Conservation (phyloP, 2,888 invertebrate species). For the Tetramorium bicarinatum region DNA sequence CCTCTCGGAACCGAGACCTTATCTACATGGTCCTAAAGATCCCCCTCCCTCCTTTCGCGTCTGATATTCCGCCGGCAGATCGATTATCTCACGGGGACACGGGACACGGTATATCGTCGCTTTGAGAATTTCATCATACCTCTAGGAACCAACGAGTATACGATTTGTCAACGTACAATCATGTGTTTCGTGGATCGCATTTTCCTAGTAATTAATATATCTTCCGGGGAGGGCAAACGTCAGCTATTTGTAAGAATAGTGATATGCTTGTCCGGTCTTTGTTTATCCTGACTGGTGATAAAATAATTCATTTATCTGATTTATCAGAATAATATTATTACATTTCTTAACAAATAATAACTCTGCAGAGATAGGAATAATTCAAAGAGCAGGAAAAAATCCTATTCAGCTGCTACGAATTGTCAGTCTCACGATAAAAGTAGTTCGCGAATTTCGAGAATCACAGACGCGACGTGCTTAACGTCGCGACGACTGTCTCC, state of each 20-base stretch:
- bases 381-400: background rate
- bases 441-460: background rate
- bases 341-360: conserved; percentile 14
- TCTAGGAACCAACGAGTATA: conserved; percentile 32
- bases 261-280: background rate
- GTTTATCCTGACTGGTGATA: conserved; percentile 16
- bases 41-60: conserved; percentile 39
- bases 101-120: conserved; percentile 18
- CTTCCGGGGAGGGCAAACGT: conserved; percentile 14
- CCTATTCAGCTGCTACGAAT: background rate
- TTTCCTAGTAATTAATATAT: conserved; percentile 42
- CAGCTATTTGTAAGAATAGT: conserved; percentile 34
- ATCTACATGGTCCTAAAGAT: conserved; percentile 50
- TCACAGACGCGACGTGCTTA: conserved; percentile 38
- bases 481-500: conserved; percentile 43
- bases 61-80: conserved; percentile 55
- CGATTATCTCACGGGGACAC: conserved; percentile 62
- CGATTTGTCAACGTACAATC: conserved; percentile 45
- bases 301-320: conserved; percentile 29
- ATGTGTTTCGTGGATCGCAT: conserved; percentile 35
- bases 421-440: conserved; percentile 22
- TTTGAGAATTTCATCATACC: conserved; percentile 67
- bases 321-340: conserved; percentile 22
- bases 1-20: conserved; percentile 59
- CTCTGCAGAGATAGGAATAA: background rate